Conservation (phyloP, 2,113 vertebrate genomes). For the Ictidomys tridecemlineatus region DNA sequence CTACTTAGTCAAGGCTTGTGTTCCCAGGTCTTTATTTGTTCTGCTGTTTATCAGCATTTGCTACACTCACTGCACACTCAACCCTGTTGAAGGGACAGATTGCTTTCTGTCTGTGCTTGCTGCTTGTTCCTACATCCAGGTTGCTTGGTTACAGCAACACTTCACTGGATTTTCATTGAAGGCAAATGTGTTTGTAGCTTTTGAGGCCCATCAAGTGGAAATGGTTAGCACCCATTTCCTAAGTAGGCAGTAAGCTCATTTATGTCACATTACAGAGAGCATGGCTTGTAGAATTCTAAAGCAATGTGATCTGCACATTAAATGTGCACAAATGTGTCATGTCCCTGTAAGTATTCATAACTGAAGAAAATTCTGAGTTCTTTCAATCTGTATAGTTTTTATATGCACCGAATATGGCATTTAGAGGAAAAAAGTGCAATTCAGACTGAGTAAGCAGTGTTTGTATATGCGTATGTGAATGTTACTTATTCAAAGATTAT, state of each 20-base stretch:
- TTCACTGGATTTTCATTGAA: constrained; percentile 80
- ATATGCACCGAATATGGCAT: neutral
- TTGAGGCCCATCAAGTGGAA: constrained; percentile 85
- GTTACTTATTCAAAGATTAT: constrained; percentile 32
- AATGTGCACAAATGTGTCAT: constrained; percentile 15
- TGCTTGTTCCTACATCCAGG: constrained; percentile 72
- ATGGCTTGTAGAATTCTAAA: constrained; percentile 65
- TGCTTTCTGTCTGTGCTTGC: constrained; percentile 62
- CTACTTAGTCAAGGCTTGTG: constrained; percentile 63
- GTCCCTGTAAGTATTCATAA: constrained; percentile 12
- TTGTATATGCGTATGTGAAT: neutral
- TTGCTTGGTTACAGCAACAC: constrained; percentile 87
- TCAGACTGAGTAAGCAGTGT: neutral
- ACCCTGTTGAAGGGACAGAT: constrained; percentile 54
- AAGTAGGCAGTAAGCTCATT: constrained; percentile 75
- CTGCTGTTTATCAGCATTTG: constrained; percentile 70
- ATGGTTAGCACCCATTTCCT: constrained; percentile 80
- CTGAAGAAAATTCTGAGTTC: neutral
- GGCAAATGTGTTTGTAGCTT: constrained; percentile 78
- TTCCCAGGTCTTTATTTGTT: constrained; percentile 56
- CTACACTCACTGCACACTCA: constrained; percentile 40
- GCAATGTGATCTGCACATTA: constrained; percentile 9
- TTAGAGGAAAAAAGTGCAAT: neutral
- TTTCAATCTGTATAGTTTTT: neutral
- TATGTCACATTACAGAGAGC: constrained; percentile 58